Conservation (phyloP, 2,797 vertebrate species). For the Oreonectes daqikongensis region DNA sequence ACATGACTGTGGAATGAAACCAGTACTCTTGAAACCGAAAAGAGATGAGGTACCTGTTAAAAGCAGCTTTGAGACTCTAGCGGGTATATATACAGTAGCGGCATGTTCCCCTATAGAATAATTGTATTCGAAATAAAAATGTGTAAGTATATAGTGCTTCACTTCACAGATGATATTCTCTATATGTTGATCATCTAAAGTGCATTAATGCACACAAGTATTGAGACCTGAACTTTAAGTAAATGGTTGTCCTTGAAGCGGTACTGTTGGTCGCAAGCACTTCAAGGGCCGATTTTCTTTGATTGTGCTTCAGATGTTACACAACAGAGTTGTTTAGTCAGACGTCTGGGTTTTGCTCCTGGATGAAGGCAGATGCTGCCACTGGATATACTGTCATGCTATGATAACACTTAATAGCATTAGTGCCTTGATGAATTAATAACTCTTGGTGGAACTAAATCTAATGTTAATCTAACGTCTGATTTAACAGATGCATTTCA, state of each 20-base stretch:
- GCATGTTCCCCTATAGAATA: no score
- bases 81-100: no score
- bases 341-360: not conserved
- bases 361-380: not conserved
- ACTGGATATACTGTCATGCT: not conserved
- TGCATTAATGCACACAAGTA: no score
- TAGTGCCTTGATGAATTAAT: not conserved
- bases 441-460: not conserved
- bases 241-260: constrained; percentile 1
- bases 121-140: no score
- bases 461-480: not conserved
- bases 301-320: constrained; percentile 29
- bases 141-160: no score
- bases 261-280: constrained; percentile 4
- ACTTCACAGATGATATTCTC: no score
- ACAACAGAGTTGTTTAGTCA: not conserved
- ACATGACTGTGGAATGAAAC: constrained; percentile 1
- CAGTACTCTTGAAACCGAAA: not conserved
- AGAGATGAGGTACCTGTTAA: no score
- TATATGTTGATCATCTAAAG: no score
- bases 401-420: not conserved
- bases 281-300: constrained; percentile 23
- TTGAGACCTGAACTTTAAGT: constrained; percentile 30
- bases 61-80: no score
- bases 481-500: no score